These are phyloP conservation scores for Troides oblongomaculatus DNA, from an alignment of 2,888 invertebrate genomes.

Conservation along the genomic window DNA sequence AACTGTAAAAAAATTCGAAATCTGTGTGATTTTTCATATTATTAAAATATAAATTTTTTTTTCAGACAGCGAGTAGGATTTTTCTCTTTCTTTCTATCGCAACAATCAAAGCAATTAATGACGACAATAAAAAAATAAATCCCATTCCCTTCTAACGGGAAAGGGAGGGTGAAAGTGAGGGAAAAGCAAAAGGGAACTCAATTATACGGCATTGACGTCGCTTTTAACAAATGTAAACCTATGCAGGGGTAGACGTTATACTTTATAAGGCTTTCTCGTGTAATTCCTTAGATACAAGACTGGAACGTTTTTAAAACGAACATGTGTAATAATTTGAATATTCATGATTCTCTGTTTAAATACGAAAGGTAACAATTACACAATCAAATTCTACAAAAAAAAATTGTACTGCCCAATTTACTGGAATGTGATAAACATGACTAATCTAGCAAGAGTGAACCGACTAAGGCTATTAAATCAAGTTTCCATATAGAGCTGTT, in stretches of 20 bases:
- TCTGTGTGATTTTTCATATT: too few species aligned
- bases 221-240: slow-evolving; percentile 21
- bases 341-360: too few species aligned
- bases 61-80: background rate
- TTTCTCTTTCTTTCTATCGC: slow-evolving; percentile 55
- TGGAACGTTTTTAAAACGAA: background rate
- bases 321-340: background rate
- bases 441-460: too few species aligned
- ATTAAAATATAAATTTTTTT: background rate
- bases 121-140: slow-evolving; percentile 55
- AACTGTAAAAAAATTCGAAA: too few species aligned
- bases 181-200: slow-evolving; percentile 43
- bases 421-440: too few species aligned
- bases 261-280: slow-evolving; percentile 8
- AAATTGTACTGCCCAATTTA: too few species aligned
- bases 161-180: slow-evolving; percentile 37
- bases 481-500: too few species aligned
- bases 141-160: slow-evolving; percentile 31
- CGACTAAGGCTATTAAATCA: too few species aligned
- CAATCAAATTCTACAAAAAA: too few species aligned
- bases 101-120: slow-evolving; percentile 72
- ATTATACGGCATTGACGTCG: slow-evolving; percentile 42
- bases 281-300: background rate
- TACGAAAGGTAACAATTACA: too few species aligned
- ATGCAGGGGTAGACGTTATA: slow-evolving; percentile 6